Evolutionary conservation across 1,140 invertebrate species (phyloP), one percentile per base, ranked within the genome.

Genomic region (Drosophila novamexicana): DNA sequence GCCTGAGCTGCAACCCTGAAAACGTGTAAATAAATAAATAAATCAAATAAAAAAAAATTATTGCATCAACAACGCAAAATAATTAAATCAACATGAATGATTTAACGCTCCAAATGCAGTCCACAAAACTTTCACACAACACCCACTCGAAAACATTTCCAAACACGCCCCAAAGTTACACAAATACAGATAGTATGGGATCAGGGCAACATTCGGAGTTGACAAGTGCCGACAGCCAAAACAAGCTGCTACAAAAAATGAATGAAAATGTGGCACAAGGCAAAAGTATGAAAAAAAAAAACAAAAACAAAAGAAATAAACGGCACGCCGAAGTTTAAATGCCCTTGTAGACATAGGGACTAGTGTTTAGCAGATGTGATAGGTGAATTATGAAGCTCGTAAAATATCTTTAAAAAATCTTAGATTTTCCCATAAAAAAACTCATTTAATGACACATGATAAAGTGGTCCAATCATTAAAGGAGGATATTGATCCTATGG

Each of bases 41-140:
- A 88, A 88, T 89, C 81, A 84, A 88, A 84, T 79, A 75, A 61
- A 74, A 59, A 85, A 79, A 81, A 75, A 62, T 89, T 66, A 83
- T 83, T 88, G 76, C 79, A 88, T 83, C 84, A 89, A 84, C 83
- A 88, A 81, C 74, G 74, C 80, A 89, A 88, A 89, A 89, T 88
- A 88, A 88, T 88, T 80, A 88, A 88, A 88, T 88, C 84, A 88
- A 88, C 84, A 89, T 88, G 84, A 88, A 88, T 88, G 84, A 88
- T 89, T 88, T 88, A 88, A 89, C 80, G 84, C 70, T 80, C 52
- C 84, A 89, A 89, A 81, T 88, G 84, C 82, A 76, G 66, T 67
- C 54, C 59, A 85, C 69, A 89, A 65, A 83, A 86, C 86, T 79
- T 66, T 59, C 58, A 72, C 62, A 59, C 63, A 65, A 40, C 67